Conservation (phyloP, 2,113 vertebrate genomes). For the Mesembrinibis cayennensis region DNA sequence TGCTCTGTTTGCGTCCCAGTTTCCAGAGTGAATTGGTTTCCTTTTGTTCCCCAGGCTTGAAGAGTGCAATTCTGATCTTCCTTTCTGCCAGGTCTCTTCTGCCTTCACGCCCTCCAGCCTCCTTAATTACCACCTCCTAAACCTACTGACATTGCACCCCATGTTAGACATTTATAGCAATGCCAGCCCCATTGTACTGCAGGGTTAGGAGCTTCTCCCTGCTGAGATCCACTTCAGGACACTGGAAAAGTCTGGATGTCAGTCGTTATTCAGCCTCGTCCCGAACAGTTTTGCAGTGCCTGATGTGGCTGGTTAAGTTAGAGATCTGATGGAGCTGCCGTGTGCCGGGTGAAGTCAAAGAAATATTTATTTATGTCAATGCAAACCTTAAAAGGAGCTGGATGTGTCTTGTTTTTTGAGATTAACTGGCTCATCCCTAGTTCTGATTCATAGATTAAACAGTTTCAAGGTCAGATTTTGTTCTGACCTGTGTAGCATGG, state of each 20-base stretch:
- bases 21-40: neutral
- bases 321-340: neutral
- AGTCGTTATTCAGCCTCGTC: accelerated
- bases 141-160: neutral
- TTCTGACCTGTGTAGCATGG: neutral
- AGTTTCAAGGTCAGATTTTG: slow-evolving; percentile 10
- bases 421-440: neutral
- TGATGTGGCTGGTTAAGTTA: accelerated
- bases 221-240: neutral
- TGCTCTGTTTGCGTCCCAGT: neutral
- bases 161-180: accelerated
- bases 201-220: neutral
- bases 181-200: neutral
- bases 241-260: neutral
- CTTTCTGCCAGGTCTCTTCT: neutral
- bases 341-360: neutral
- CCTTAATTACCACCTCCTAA: neutral
- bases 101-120: neutral
- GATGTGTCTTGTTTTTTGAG: neutral
- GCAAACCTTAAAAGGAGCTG: neutral
- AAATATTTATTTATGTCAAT: neutral
- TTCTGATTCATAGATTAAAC: neutral
- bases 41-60: neutral
- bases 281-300: neutral
- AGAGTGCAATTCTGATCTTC: neutral